phyloP scores from a whole-genome alignment of 2,797 vertebrate genomes.

The Mico argentatus region DNA sequence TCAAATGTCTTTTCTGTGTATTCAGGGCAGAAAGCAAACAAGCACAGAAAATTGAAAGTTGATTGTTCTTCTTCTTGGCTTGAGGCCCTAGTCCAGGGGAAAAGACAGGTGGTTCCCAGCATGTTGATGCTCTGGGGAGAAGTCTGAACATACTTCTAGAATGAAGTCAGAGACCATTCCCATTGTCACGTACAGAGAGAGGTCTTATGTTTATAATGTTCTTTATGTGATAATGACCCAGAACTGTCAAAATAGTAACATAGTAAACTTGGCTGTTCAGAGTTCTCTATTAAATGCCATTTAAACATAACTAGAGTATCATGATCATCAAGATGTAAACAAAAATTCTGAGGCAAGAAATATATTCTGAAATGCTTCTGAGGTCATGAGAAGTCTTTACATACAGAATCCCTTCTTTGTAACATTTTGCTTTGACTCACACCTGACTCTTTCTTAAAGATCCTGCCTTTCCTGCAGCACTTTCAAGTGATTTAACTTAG shows the following conservation, averaged over 20 bases:
- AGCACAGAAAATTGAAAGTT: constrained; percentile 51
- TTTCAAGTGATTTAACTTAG: not conserved
- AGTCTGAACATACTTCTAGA: not conserved
- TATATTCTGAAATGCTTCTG: not conserved
- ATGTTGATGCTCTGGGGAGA: not conserved
- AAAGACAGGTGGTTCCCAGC: not conserved
- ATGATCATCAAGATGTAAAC: not conserved
- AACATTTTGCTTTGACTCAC: not conserved
- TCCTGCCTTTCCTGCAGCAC: not conserved
- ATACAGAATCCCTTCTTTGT: not conserved
- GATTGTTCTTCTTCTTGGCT: constrained; percentile 23
- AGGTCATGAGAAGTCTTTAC: not conserved
- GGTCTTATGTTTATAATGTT: not conserved
- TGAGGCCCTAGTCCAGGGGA: not conserved
- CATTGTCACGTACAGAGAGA: not conserved
- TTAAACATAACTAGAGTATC: not conserved
- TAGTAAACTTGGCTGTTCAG: not conserved
- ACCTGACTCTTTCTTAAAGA: not conserved
- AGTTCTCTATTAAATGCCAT: not conserved
- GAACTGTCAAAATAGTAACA: constrained; percentile 15
- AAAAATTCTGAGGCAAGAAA: not conserved
- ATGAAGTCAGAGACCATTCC: not conserved
- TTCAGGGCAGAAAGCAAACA: constrained; percentile 44
- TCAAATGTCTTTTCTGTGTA: constrained; percentile 31
- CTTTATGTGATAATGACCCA: not conserved